Percentiles rank a stretch among this genome's conserved stretches.
Conservation (phyloP, 2,113 vertebrate species). For the Campylorhamphus procurvoides region DNA sequence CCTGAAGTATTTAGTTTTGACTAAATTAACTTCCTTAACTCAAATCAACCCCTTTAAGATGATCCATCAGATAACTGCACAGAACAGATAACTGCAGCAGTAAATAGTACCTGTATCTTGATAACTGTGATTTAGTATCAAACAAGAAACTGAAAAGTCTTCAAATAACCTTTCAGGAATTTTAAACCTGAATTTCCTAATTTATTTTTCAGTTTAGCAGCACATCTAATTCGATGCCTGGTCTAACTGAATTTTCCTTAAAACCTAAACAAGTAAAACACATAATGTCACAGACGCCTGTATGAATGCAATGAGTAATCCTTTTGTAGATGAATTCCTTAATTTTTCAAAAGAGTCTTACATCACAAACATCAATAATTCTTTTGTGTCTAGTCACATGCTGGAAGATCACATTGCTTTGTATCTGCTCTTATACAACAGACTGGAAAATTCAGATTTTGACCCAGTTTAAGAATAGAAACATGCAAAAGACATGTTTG, state of each 20-base stretch:
- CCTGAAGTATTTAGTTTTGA: neutral
- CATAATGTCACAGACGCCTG: neutral
- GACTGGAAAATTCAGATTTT: constrained; percentile 2
- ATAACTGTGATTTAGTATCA: neutral
- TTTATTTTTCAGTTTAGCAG: neutral
- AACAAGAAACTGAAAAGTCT: neutral
- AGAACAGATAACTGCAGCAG: neutral
- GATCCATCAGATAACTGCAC: neutral
- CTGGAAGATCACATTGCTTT: neutral
- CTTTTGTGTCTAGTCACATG: constrained; percentile 5
- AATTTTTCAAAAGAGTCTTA: neutral
- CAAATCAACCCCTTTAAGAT: neutral
- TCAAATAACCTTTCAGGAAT: neutral
- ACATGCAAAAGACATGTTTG: neutral
- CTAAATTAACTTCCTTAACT: neutral
- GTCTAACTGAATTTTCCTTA: neutral
- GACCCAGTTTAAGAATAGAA: neutral
- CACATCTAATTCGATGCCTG: neutral
- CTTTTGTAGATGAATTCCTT: neutral
- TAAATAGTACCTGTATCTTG: neutral
- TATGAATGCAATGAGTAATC: neutral
- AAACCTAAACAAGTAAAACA: neutral
- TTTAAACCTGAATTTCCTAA: neutral
- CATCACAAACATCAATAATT: neutral
- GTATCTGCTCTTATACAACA: neutral